Evolutionary conservation across 2,888 invertebrate species (phyloP), one percentile per base, ranked within the genome.

Genomic region (Amiota mariae): DNA sequence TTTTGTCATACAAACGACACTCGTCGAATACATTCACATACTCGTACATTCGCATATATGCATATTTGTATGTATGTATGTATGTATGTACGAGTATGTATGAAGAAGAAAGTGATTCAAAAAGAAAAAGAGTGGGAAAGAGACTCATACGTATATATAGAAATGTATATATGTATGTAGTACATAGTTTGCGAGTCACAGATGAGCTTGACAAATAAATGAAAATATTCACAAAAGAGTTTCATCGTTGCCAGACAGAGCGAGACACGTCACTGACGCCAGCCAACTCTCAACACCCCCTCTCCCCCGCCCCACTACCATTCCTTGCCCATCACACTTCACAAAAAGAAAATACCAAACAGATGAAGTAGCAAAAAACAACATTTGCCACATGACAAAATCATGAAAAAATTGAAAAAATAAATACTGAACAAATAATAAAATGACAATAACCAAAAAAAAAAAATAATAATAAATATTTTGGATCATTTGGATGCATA

Each of bases 191-290:
- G 36, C 68, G 76, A 74, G 79, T 80, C 82, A 78, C 85, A 84
- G 84, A 84, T 84, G 85, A 84, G 84, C 74, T 70, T 85, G 85
- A 85, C 85, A 84, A 84, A 80, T 76, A 80, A 77, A 85, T 79
- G 78, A 80, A 79, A 78, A 77, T 68, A 78, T 76, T 71, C 74
- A 77, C 72, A 78, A 81, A 80, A 80, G 77, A 75, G 59, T 63
- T 70, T 63, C 67, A 24, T 24, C 18, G 47, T 18, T 67, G 72
- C 66, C 72, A 72, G 68, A 72, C 72, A 11, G 10, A 18, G 66
- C 51, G 36, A 36, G 36, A 36, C 36, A 36, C 36, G 36, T 36
- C 36, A 36, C 48, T 46, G 48, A n/a, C 20, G 66, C 15, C 66
- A 15, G 15, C 18, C 18, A 49, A 15, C n/a, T 9, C 66, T 49